Evolutionary conservation across 2,113 vertebrate genomes (phyloP).

Genomic region (Leucopsar rothschildi): DNA sequence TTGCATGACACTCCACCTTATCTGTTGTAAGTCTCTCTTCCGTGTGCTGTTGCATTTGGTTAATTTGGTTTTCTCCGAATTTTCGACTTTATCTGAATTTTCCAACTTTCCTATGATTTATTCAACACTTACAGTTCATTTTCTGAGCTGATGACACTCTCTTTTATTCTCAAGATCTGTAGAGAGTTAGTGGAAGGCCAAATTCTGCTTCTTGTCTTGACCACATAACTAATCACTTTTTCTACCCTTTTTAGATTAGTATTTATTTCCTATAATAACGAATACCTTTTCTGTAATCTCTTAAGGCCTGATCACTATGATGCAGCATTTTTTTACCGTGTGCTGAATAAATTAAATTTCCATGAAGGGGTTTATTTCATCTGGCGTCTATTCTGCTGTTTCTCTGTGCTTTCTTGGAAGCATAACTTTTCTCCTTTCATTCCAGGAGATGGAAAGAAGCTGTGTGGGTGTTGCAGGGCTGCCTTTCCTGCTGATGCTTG

Average conservation of each 20-base stretch:
- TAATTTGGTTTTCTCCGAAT: not conserved
- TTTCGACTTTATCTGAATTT: not conserved
- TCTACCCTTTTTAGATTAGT: not conserved
- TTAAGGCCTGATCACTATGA: not conserved
- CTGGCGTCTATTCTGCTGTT: not conserved
- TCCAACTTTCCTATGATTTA: not conserved
- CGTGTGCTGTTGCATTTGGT: not conserved
- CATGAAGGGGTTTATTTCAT: not conserved
- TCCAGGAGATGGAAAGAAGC: not conserved
- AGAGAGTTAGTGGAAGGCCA: not conserved
- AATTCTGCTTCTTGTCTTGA: not conserved
- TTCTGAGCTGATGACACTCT: not conserved
- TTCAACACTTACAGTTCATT: not conserved
- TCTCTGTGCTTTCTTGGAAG: not conserved
- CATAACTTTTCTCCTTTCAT: not conserved
- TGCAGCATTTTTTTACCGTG: not conserved
- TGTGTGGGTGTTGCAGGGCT: accelerated
- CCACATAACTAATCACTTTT: not conserved
- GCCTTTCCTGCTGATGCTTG: not conserved
- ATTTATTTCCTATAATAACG: not conserved
- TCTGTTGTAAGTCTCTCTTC: not conserved
- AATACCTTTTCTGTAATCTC: not conserved
- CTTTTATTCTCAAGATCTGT: not conserved
- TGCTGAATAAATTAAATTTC: not conserved
- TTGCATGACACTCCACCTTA: not conserved